These are phyloP conservation scores for Lanistes nyassanus DNA, from an alignment of 1,140 invertebrate species.

Conservation along the genomic window DNA sequence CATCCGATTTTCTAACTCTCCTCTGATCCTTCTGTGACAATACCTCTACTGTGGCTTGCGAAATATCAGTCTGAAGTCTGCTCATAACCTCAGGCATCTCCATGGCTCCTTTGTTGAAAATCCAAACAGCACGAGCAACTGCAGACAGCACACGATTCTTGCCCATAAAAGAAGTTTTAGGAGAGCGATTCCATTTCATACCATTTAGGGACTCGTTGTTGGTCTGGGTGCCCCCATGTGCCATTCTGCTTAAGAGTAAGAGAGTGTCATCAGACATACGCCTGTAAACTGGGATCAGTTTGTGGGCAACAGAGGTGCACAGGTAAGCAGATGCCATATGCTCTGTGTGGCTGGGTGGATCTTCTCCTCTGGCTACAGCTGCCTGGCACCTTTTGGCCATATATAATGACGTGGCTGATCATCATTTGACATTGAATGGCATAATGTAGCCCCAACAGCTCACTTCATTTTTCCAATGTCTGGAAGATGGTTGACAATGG, in stretches of 20 bases:
- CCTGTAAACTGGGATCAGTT: background rate
- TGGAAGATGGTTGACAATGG: background rate
- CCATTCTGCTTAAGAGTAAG: too few species aligned
- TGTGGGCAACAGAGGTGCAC: too few species aligned
- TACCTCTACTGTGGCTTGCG: background rate
- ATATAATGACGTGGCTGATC: background rate
- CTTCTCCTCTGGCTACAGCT: background rate
- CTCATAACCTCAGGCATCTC: background rate
- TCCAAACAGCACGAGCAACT: background rate
- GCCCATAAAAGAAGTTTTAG: constrained; percentile 13
- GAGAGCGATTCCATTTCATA: background rate
- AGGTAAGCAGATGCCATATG: too few species aligned
- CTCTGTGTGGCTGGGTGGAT: constrained; percentile 7
- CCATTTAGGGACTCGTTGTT: constrained; percentile 9
- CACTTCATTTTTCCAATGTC: background rate
- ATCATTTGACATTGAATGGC: constrained; percentile 5
- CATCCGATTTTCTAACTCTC: too few species aligned
- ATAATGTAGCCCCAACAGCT: background rate
- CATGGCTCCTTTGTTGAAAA: background rate
- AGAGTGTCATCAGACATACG: background rate
- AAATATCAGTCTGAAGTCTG: background rate
- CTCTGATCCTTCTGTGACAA: too few species aligned
- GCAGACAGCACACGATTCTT: background rate
- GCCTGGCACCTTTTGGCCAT: background rate
- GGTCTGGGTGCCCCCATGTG: constrained; percentile 13